Base-by-base conservation (phyloP, 2,797 vertebrate species). In the Danio albolineatus region DNA sequence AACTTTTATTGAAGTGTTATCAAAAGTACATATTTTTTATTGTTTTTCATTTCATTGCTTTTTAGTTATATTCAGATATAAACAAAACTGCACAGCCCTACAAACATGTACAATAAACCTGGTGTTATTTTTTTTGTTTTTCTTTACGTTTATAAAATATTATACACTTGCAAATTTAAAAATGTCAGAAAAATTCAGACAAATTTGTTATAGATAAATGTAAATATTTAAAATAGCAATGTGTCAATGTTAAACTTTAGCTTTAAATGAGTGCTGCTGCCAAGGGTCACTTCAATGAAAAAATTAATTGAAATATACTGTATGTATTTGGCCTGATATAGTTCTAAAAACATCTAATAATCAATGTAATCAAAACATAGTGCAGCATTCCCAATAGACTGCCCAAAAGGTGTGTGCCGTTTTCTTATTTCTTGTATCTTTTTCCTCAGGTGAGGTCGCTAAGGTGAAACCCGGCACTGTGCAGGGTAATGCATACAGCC, bases 401-500 rank as follows among this genome's bases (percentile, higher is more conserved):
- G 59, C 51, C 10, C 51, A 17, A 7, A 78, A 65, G 65, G 13
- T 36, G 59, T 61, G 79, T 43, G 54, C 28, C 67, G 60, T 81
- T 81, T 64, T 69, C 66, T 71, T 81, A 51, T 78, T 79, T 72
- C 53, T 70, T 76, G 28, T 67, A 16, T 73, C 44, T 81, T 85
- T 66, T 64, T 64, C 53, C 59, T 65, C 53, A 81, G 60, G 72
- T 73, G 59, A 81, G 73, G 84, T 79, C 76, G 48, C 62, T 70
- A 54, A 62, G 72, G 77, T 86, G 83, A 83, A 86, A 85, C 76
- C 83, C 71, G 67, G 80, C 80, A 82, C 83, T 64, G 57, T 61
- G 54, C 76, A 73, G 72, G 78, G 82, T 88, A 83, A 86, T 83
- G 79, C 83, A 87, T 86, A 82, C 82, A 81, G 70, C 81, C 76